Base-by-base conservation (phyloP, 2,113 vertebrate species). In the Ailurus styani region DNA sequence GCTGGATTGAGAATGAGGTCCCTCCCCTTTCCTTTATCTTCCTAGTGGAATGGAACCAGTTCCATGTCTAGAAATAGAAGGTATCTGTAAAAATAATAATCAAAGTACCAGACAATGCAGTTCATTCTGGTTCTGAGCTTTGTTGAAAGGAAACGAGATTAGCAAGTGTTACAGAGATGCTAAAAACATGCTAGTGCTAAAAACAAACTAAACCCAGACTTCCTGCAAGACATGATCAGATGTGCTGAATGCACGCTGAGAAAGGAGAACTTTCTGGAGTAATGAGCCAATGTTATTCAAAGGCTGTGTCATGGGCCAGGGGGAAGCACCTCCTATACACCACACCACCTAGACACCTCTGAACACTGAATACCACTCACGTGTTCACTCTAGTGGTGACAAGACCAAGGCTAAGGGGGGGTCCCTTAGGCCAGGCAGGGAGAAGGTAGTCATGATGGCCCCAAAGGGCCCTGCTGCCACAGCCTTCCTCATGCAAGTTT, bases 221-320 rank as follows among this genome's bases (percentile, higher is more conserved):
- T n/a, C 47, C 55, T 20, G 25, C 34, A n/a, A 9, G 31, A 70
- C 14, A 45, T 0, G n/a, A 3, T 5, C 18, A 45, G 18, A 40
- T 18, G 66, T 1, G 9, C 29, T 34, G 9, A 6, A 11, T 7
- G 20, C 8, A 15, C 17, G 25, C 60, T 11, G 60, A 50, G 27
- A n/a, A 0, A 0, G n/a, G 34, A 45, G 2, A 37, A 23, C 3
- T 31, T n/a, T 60, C 37, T 47, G 20, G 9, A 14, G 29, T 6
- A 21, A 21, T 11, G 31, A 20, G 3, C 6, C 34, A 29, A 7
- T 2, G 14, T 18, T 34, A 68, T 60, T 68, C 62, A 70, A 54
- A 62, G 3, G 45, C 42, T 1, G 0, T 15, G 10, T 14, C 27
- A 12, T 0, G 5, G n/a, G n/a, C 70, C 40, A 34, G 5, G 15